Percentiles rank a stretch among this genome's conserved stretches.
phyloP scores from a whole-genome alignment of 2,113 vertebrate species.

The Smithornis capensis region DNA sequence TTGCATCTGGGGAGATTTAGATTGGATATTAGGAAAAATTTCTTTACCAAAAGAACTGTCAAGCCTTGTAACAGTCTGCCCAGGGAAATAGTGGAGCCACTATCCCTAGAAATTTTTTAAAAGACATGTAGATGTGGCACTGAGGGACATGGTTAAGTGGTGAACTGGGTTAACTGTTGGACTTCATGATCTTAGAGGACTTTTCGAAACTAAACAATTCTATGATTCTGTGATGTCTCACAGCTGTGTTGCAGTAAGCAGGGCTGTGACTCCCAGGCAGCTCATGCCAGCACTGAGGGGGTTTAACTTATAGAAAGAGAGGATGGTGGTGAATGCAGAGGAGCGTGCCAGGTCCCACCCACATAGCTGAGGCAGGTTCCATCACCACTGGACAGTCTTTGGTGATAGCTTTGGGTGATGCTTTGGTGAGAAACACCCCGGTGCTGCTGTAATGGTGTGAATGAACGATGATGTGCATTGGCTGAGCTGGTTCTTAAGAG shows the following conservation, averaged over 20 bases:
- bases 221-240: neutral
- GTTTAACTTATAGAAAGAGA: neutral
- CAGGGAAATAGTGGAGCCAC: neutral
- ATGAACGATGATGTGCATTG: rapidly evolving
- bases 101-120: neutral
- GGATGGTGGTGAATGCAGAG: too few species aligned
- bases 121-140: neutral
- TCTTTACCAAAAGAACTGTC: neutral
- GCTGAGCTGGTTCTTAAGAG: neutral
- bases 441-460: neutral
- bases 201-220: neutral
- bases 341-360: neutral
- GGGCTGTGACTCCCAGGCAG: neutral
- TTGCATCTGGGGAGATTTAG: neutral
- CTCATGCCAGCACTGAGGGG: neutral
- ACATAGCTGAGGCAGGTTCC: neutral
- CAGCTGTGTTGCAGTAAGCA: rapidly evolving
- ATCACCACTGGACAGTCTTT: neutral
- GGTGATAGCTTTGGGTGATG: neutral
- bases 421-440: neutral
- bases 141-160: neutral
- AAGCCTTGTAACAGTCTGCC: neutral
- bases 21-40: neutral
- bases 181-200: neutral
- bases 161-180: neutral